Base-by-base conservation (phyloP, 2,113 vertebrate genomes). In the Ivindomyrus marchei region DNA sequence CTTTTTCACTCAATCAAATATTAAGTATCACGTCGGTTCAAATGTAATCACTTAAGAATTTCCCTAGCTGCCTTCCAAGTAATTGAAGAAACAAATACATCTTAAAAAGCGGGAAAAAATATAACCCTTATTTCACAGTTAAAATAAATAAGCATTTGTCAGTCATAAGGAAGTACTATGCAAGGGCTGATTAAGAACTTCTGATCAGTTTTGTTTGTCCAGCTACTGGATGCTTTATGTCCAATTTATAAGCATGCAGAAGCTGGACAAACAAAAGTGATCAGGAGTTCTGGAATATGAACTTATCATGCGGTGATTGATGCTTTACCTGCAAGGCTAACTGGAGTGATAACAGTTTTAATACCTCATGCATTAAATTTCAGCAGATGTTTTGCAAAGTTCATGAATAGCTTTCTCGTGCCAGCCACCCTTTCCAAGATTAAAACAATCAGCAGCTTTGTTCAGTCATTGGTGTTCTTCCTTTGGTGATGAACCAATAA, bases 41-140 rank as follows among this genome's bases (percentile, higher is more conserved):
- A 85, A 47, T 85, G 17, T 85, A 85, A 85, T 85, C n/a, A 85
- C 17, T 47, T n/a, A 47, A 85, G 42, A 85, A n/a, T 85, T 85
- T 85, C 6, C 83, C 45, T 45, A n/a, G 24, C 45, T 47, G 42
- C 83, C 83, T 85, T 47, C 45, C 39, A 85, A 46, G 83, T 47
- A 11, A 47, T 21, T 85, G 45, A n/a, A 47, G 19, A 47, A 85
- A 47, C 8, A 47, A 85, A 85, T n/a, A n/a, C 11, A 47, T 80
- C 4, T 80, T 80, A 80, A 77, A 19, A 77, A 39, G 31, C 13
- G 66, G 4, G 15, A 66, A 62, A 58, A 66, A 6, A n/a, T 66
- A 27, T 11, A 11, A 27, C 62, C 10, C 27, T 70, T 70, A 70
- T 31, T 42, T 80, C 36, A 85, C 46, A n/a, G 53, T 36, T 36